A percentile compares a stretch with the other conserved stretches of the same genome.
Conservation (phyloP, 2,888 invertebrate species). For the Drosophila niveifrons region DNA sequence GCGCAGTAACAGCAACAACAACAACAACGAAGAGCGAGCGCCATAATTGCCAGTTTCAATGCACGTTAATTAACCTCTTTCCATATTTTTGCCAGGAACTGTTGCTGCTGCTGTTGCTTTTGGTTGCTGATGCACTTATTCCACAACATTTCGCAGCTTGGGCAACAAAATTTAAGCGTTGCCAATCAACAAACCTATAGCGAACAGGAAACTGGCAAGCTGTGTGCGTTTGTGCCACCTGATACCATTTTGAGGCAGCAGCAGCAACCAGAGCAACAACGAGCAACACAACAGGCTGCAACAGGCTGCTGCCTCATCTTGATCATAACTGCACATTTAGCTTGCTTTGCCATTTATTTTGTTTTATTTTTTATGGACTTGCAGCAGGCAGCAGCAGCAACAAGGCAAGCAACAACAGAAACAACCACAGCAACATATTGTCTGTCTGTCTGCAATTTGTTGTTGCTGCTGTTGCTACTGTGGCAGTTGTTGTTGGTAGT, state of each 20-base stretch:
- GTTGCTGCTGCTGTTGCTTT: constrained; percentile 35
- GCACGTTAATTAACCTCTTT: constrained; percentile 83
- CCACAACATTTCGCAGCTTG: constrained; percentile 57
- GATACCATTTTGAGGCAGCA: constrained; percentile 69
- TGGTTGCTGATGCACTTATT: constrained; percentile 50
- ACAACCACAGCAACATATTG: constrained; percentile 29
- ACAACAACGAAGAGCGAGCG: constrained; percentile 58
- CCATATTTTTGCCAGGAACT: constrained; percentile 65
- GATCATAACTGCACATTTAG: constrained; percentile 79
- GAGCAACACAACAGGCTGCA: constrained; percentile 13
- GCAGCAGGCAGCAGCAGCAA: constrained; percentile 38
- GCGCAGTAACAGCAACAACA: constrained; percentile 50
- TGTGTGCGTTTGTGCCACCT: constrained; percentile 63
- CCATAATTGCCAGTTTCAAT: constrained; percentile 81
- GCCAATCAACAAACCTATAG: constrained; percentile 54
- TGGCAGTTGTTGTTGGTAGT: constrained; percentile 40
- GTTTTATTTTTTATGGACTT: constrained; percentile 70
- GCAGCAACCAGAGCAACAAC: neutral
- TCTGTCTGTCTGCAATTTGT: constrained; percentile 31
- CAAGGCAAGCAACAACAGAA: constrained; percentile 16
- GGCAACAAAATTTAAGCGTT: constrained; percentile 68
- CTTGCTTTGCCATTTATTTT: constrained; percentile 75
- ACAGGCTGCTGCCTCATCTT: constrained; percentile 55
- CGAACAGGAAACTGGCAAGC: constrained; percentile 54
- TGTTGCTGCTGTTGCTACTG: constrained; percentile 26